Evolutionary conservation across 37 sponge, comb jelly and placozoan genomes (phyloP).

Genomic region (Ianthella basta): DNA sequence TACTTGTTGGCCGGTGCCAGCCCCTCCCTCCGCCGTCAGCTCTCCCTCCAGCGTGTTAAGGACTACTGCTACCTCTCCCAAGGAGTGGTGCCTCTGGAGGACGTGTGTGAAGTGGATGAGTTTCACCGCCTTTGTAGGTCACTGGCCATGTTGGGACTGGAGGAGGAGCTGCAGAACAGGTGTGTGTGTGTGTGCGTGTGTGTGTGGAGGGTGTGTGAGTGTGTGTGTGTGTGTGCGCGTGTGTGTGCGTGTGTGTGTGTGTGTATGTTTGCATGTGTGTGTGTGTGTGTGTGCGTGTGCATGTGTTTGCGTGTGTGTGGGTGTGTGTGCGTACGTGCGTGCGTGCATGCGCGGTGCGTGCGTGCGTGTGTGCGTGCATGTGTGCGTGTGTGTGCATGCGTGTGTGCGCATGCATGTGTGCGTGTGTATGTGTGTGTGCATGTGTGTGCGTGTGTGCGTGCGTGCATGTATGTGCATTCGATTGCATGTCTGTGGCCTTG

Average conservation of each 20-base stretch:
- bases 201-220: background rate
- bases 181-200: slow-evolving; percentile 29
- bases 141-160: slow-evolving; percentile 77
- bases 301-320: too few species aligned
- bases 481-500: too few species aligned
- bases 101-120: slow-evolving; percentile 47
- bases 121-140: slow-evolving; percentile 67
- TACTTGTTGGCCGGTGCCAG: slow-evolving; percentile 89
- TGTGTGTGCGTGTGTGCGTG: too few species aligned
- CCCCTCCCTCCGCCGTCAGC: slow-evolving; percentile 50
- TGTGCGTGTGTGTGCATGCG: too few species aligned
- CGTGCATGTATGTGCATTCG: too few species aligned
- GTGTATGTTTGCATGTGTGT: too few species aligned
- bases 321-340: too few species aligned
- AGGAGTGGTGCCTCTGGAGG: slow-evolving; percentile 53
- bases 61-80: slow-evolving; percentile 78
- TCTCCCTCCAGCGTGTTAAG: slow-evolving; percentile 50
- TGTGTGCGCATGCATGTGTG: too few species aligned
- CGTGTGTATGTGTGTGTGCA: too few species aligned
- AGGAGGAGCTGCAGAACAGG: slow-evolving; percentile 72
- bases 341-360: background rate
- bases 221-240: background rate
- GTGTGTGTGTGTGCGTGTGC: too few species aligned
- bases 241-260: background rate
- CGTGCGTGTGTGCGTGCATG: too few species aligned